Conservation (phyloP, 1,140 invertebrate species). For the Chymomyza costata region DNA sequence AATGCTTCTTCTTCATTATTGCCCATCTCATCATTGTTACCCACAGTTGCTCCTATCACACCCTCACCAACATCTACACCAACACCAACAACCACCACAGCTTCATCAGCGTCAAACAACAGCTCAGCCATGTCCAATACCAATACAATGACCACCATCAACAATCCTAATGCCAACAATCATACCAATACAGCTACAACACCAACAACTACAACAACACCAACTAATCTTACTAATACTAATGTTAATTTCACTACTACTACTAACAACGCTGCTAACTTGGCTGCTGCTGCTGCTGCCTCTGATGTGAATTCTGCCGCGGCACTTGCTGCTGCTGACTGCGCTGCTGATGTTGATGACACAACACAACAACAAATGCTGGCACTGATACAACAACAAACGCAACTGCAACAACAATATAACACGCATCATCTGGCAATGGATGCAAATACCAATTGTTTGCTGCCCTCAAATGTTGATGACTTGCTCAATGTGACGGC, state of each 20-base stretch:
- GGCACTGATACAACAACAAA: constrained; percentile 66
- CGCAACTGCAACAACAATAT: constrained; percentile 70
- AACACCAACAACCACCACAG: constrained; percentile 48
- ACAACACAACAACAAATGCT: constrained; percentile 67
- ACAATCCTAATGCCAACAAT: constrained; percentile 35
- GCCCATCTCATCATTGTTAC: constrained; percentile 64
- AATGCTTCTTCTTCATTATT: constrained; percentile 56
- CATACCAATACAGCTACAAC: constrained; percentile 29
- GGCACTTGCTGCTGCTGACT: constrained; percentile 15
- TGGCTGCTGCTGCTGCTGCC: constrained; percentile 2
- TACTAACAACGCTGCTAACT: constrained; percentile 65
- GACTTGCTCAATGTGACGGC: constrained; percentile 38
- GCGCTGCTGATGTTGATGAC: constrained; percentile 24
- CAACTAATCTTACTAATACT: constrained; percentile 65
- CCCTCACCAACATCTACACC: constrained; percentile 45
- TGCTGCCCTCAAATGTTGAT: constrained; percentile 25
- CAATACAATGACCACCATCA: constrained; percentile 28
- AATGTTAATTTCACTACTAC: constrained; percentile 69
- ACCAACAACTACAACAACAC: constrained; percentile 32
- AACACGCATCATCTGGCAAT: constrained; percentile 47
- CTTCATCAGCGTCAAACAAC: constrained; percentile 21
- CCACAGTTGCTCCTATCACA: constrained; percentile 48
- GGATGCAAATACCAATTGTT: constrained; percentile 30
- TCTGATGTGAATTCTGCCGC: constrained; percentile 28
- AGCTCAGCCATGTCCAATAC: constrained; percentile 10